phyloP scores from a whole-genome alignment of 1,140 invertebrate genomes.

The Aphelinus certus region DNA sequence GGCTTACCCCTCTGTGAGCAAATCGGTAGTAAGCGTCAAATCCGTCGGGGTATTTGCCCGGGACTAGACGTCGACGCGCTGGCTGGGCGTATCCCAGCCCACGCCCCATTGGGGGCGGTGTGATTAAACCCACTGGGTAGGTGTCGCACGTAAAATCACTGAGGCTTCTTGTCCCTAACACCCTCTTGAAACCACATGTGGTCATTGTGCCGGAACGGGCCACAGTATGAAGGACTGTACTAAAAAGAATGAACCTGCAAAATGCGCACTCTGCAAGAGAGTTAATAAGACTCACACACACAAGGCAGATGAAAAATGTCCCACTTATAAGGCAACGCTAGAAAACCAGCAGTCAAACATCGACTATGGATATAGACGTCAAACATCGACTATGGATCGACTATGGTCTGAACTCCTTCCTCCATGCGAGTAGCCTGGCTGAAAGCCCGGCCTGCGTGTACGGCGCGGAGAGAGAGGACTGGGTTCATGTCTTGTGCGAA shows the following conservation, averaged over 20 bases:
- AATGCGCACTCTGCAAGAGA: background rate
- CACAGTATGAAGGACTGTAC: background rate
- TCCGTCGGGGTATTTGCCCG: no score
- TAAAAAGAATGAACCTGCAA: background rate
- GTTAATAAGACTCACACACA: background rate
- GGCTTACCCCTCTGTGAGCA: no score
- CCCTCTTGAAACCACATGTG: no score
- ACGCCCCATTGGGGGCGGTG: no score
- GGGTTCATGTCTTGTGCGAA: conserved; percentile 11
- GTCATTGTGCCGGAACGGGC: background rate
- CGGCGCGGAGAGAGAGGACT: background rate
- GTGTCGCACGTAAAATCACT: no score
- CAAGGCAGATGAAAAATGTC: background rate
- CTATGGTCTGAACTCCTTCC: background rate
- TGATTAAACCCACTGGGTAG: no score
- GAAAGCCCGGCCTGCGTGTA: background rate
- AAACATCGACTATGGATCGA: no score
- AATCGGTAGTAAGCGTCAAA: no score
- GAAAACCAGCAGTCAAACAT: background rate
- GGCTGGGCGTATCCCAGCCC: no score
- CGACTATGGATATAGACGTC: no score
- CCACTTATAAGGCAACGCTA: background rate
- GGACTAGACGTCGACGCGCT: no score
- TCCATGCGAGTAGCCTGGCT: background rate
- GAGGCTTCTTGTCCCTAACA: no score